phyloP scores from a whole-genome alignment of 2,888 invertebrate genomes.

The Alloplasta piceator region DNA sequence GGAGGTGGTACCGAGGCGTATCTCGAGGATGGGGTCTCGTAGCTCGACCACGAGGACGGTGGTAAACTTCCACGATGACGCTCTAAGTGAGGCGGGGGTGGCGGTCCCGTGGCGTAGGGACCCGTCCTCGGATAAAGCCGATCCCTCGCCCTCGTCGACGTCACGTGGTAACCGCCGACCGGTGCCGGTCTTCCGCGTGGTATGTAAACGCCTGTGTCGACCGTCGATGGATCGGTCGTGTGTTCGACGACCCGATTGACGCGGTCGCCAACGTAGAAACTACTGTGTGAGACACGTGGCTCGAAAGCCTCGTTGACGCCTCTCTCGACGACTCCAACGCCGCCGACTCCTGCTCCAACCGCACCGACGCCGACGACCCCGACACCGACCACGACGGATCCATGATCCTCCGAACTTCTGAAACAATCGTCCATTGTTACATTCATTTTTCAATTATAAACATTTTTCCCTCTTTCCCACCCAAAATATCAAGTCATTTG shows the following conservation, averaged over 20 bases:
- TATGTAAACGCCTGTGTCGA: conserved; percentile 80
- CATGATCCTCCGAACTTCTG: conserved; percentile 82
- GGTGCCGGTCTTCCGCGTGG: conserved; percentile 80
- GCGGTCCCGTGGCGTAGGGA: conserved; percentile 81
- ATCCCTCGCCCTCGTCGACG: conserved; percentile 82
- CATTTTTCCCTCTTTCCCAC: no score
- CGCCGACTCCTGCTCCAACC: conserved; percentile 65
- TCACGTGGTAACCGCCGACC: conserved; percentile 80
- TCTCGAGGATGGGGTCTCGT: conserved; percentile 79
- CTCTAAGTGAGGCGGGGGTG: conserved; percentile 82
- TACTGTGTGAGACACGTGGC: conserved; percentile 83
- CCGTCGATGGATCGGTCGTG: conserved; percentile 76
- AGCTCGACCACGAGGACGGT: conserved; percentile 80
- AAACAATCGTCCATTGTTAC: conserved; percentile 64
- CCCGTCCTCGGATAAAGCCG: conserved; percentile 80
- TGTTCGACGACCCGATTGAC: conserved; percentile 79
- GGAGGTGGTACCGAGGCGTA: conserved; percentile 79
- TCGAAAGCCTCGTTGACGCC: conserved; percentile 77
- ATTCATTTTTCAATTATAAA: background rate
- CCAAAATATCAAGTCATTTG: no score
- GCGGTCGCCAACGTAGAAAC: conserved; percentile 79
- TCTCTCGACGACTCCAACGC: conserved; percentile 83
- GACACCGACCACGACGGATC: conserved; percentile 75
- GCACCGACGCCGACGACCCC: conserved; percentile 71
- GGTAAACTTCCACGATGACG: conserved; percentile 79